These are phyloP conservation scores for Lumbricus terrestris DNA, from an alignment of 2,888 invertebrate species.

Conservation along the genomic window DNA sequence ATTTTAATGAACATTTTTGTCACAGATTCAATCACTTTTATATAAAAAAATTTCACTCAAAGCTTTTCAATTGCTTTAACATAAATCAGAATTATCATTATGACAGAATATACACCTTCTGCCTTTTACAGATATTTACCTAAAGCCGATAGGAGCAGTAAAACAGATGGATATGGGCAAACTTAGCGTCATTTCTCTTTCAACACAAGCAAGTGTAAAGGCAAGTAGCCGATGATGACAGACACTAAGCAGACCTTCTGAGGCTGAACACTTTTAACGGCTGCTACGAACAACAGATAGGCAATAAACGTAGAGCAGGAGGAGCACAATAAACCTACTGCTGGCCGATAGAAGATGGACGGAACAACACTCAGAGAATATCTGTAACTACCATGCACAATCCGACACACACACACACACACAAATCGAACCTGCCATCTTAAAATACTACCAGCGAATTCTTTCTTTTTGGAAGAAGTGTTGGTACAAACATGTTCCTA, in stretches of 20 bases:
- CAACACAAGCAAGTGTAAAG: neutral
- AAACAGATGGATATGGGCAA: neutral
- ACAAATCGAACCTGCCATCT: neutral
- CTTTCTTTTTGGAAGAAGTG: neutral
- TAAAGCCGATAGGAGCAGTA: neutral
- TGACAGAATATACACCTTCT: neutral
- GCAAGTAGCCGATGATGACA: neutral
- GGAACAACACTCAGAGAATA: neutral
- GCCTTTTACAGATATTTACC: neutral
- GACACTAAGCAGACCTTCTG: neutral
- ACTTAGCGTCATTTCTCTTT: neutral
- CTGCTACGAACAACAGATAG: neutral
- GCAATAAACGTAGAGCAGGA: neutral
- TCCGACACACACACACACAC: constrained; percentile 10
- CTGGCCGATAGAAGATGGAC: neutral
- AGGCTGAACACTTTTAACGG: neutral
- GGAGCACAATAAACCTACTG: neutral
- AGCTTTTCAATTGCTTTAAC: neutral
- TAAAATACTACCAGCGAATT: neutral
- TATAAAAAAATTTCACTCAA: neutral
- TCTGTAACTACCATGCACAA: constrained; percentile 7
- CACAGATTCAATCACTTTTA: neutral
- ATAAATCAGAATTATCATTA: neutral
- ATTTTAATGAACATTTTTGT: too few relatives aligned
- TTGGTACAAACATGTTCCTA: neutral